Conservation (phyloP, 2,888 invertebrate species). For the Campoplex capitator region DNA sequence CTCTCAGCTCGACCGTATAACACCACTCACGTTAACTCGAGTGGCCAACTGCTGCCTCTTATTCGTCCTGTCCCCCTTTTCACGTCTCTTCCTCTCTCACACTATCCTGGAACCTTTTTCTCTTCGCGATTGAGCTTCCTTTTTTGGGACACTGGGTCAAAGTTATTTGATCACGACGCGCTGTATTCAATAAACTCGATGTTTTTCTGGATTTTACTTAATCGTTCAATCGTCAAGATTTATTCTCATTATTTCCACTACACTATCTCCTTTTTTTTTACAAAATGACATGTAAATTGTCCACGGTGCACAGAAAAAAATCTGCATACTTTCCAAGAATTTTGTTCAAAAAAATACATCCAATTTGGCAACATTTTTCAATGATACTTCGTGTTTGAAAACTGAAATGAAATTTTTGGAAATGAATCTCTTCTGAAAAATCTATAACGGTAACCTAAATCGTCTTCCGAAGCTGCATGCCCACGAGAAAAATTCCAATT, state of each 20-base stretch:
- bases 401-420: no score
- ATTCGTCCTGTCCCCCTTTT: background rate
- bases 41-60: constrained; percentile 24
- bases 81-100: background rate
- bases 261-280: no score
- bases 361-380: no score
- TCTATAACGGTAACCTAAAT: no score
- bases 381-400: no score
- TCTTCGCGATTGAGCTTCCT: background rate
- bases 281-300: no score
- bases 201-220: background rate
- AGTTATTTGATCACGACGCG: background rate
- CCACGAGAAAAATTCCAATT: constrained; percentile 19
- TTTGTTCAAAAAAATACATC: no score
- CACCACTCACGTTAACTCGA: constrained; percentile 53
- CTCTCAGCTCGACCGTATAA: constrained; percentile 37
- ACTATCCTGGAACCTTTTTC: background rate
- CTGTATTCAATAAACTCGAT: constrained; percentile 2
- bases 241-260: no score
- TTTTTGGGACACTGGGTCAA: background rate
- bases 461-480: background rate
- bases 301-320: no score
- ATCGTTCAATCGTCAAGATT: background rate
- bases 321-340: no score
- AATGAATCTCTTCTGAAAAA: no score